Base-by-base conservation (phyloP, 2,888 invertebrate species). In the Cerastis leucographa region DNA sequence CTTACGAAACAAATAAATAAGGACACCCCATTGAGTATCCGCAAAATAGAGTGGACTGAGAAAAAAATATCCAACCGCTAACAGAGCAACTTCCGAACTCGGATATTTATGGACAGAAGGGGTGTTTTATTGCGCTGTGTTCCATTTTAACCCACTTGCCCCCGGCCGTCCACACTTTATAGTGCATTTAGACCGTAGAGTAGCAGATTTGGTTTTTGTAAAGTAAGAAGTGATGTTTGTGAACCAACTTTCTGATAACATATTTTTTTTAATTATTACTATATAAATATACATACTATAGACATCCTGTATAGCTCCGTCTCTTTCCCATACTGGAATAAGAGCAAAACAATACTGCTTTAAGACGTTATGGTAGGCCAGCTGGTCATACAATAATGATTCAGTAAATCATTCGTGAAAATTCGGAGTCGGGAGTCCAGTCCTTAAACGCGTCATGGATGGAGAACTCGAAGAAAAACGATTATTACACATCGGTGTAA, bases 41-140 rank as follows among this genome's bases (percentile, higher is more conserved):
- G 93, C 95, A 95, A 96, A 95, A 96, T 95, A 94, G 95, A 94
- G 92, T 92, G 93, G 93, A 92, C 91, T 88, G 92, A 92, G 90
- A 91, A 94, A 91, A 94, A 94, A 95, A 86, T 92, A 93, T 93
- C 94, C 95, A 94, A 95, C 96, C 96, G 94, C 96, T 95, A 96
- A 96, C 96, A 94, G 96, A 94, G 92, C 94, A 92, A 95, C 94
- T 96, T 96, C 96, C 96, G 95, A 95, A 95, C 94, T 86, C 85
- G 93, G 94, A 96, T 96, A 96, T 96, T 96, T 96, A 96, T 96
- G 95, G 95, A 93, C 94, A 94, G 94, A 93, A 95, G 95, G 96
- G 96, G 93, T 96, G 95, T 93, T 96, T 96, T 96, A 96, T 96
- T 92, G 95, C 94, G 86, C 91, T 88, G 89, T 94, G 94, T 93